Evolutionary conservation across 2,888 invertebrate genomes (phyloP), one percentile per base, ranked within the genome.

Genomic region (Brenthis hecate): DNA sequence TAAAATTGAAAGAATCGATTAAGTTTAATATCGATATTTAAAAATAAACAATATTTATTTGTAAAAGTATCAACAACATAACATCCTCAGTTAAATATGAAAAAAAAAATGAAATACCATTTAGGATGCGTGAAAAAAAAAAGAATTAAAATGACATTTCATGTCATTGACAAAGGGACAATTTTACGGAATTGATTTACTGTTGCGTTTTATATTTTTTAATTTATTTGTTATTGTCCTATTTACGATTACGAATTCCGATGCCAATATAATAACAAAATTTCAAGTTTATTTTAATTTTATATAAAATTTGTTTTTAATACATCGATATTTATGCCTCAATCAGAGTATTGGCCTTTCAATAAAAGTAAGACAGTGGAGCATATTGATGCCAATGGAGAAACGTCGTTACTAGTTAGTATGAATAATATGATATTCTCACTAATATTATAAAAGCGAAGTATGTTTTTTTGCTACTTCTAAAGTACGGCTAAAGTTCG

Each of bases 321-420:
- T 43, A 23, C 36, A 43, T 56, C n/a, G 6, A 57, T 36, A 51
- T 69, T 54, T 50, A 89, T 89, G 89, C 88, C 89, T 73, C 85
- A 85, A 70, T 83, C 89, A 50, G 85, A 86, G 3, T 86, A 81
- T 75, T 88, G 88, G 85, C 88, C 87, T 23, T 86, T 85, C 77
- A 58, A 50, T 23, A 66, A 71, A 56, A 80, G 71, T 72, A 76
- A 72, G 36, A 53, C 66, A 56, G 63, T 54, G 16, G 77, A 80
- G 48, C 73, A 80, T 72, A 69, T 53, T 14, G 73, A 73, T 56
- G 23, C 13, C 11, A 60, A 61, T 36, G 80, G 72, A 36, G 79
- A 80, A 58, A 64, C 81, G 0, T 79, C 80, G 5, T 16, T 78
- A 57, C 71, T 81, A 68, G 81, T 82, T 73, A 43, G 36, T 43